phyloP scores from a whole-genome alignment of 2,113 vertebrate species.

The Thoracochromis brauschi region DNA sequence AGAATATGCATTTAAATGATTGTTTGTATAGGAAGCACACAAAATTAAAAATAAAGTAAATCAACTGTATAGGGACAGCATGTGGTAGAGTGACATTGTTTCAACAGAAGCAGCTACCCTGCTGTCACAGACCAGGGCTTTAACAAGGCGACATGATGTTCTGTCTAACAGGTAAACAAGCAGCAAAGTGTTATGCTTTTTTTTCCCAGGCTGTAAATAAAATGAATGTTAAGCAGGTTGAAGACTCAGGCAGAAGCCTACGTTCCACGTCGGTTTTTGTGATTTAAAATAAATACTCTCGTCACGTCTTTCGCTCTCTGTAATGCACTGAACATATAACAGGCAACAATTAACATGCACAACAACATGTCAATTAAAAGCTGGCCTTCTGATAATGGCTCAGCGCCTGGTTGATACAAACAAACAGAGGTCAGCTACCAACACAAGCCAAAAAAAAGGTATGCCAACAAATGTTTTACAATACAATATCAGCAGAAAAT shows the following conservation, averaged over 20 bases:
- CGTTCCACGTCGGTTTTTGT: accelerated
- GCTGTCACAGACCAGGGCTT: constrained; percentile 15
- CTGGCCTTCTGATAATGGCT: neutral
- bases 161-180: constrained; percentile 8
- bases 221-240: neutral
- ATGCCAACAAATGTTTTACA: neutral
- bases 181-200: neutral
- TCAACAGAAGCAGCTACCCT: constrained; percentile 3
- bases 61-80: neutral
- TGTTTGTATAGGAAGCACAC: neutral
- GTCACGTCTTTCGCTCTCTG: neutral
- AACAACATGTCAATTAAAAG: neutral
- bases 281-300: neutral
- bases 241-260: neutral
- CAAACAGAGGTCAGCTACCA: neutral
- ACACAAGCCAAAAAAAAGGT: neutral
- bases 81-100: constrained; percentile 11
- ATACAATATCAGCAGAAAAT: neutral
- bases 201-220: neutral
- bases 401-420: neutral
- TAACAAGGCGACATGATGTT: constrained; percentile 19
- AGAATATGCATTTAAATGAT: neutral
- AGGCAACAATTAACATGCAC: neutral
- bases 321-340: neutral
- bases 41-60: neutral